Evolutionary conservation across 2,797 vertebrate species (phyloP).

Genomic region (Tachyglossus aculeatus): DNA sequence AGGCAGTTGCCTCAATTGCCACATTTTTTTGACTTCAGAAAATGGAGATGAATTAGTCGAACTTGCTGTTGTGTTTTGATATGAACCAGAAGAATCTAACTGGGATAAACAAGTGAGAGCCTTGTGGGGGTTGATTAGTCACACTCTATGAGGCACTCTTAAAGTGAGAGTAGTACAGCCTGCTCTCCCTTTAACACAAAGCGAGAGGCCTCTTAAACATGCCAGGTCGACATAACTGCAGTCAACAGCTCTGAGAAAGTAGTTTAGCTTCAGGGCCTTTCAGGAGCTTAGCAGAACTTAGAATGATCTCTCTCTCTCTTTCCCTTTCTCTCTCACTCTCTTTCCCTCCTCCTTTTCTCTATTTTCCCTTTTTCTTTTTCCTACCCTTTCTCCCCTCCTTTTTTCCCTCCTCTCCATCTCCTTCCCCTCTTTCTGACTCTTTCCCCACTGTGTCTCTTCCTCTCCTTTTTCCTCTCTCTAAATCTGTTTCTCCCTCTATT

Average conservation of each 20-base stretch:
- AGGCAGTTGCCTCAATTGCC: constrained; percentile 42
- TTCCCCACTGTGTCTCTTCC: no score
- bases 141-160: constrained; percentile 9
- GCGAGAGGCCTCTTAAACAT: neutral
- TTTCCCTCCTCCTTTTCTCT: neutral
- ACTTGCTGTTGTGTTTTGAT: constrained; percentile 41
- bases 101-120: constrained; percentile 35
- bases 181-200: neutral
- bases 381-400: no score
- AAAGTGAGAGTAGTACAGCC: neutral
- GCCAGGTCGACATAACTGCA: neutral
- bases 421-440: no score
- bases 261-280: neutral
- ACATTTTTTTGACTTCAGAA: constrained; percentile 39
- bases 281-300: neutral
- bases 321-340: neutral
- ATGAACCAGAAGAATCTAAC: constrained; percentile 24
- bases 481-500: neutral
- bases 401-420: no score
- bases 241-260: neutral
- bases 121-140: constrained; percentile 18
- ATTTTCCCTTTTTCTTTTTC: no score
- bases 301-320: neutral
- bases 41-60: constrained; percentile 60
- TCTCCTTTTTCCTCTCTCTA: no score